These are phyloP conservation scores for Axis porcinus DNA, from an alignment of 2,113 vertebrate genomes.

Conservation along the genomic window DNA sequence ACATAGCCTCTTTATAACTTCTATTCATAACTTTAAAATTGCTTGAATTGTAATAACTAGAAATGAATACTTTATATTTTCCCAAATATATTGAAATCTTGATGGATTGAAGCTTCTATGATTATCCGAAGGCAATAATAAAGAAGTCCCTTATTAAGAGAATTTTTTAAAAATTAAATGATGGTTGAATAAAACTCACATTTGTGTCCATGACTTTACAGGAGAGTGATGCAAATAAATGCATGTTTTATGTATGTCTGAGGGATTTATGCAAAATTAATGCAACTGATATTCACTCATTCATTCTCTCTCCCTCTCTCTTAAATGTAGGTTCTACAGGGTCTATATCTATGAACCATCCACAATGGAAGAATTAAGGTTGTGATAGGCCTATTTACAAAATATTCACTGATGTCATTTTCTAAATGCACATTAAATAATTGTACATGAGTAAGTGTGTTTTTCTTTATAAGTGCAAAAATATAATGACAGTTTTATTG, in stretches of 20 bases:
- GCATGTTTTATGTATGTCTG: not conserved
- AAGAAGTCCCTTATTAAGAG: not conserved
- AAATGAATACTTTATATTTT: constrained; percentile 18
- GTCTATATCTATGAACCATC: not conserved
- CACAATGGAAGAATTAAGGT: not conserved
- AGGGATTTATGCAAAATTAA: not conserved
- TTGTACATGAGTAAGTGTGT: not conserved
- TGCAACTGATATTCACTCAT: not conserved
- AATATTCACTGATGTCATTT: not conserved
- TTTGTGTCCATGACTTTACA: not conserved
- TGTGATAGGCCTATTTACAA: not conserved
- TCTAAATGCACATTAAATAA: not conserved
- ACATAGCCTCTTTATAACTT: not conserved
- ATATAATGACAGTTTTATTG: not conserved
- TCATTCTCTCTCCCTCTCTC: too few species aligned
- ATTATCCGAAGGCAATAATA: not conserved
- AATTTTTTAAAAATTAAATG: not conserved
- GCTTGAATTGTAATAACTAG: not conserved
- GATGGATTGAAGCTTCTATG: not conserved
- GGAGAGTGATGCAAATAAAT: not conserved
- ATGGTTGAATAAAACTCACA: not conserved
- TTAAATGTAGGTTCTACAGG: not conserved
- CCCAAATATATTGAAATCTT: not conserved
- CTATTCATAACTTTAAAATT: not conserved
- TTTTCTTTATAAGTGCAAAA: not conserved